phyloP scores from a whole-genome alignment of 2,888 invertebrate genomes.

The Chrysina gloriosa region DNA sequence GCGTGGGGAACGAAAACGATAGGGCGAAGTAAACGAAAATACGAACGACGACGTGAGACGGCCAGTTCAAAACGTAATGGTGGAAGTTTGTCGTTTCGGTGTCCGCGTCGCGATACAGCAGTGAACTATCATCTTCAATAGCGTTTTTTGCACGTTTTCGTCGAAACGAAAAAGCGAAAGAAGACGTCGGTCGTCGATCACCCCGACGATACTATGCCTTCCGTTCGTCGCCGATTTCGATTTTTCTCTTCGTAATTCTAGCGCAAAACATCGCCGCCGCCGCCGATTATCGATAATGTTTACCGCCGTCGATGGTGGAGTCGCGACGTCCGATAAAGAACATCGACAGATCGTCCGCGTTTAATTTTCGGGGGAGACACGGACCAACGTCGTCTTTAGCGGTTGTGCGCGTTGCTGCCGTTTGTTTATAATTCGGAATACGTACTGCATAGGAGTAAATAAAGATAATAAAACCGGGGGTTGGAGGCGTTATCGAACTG shows the following conservation, averaged over 20 bases:
- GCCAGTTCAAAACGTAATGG: constrained; percentile 26
- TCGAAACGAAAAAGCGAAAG: too few species aligned
- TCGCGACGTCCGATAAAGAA: background rate
- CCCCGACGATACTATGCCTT: background rate
- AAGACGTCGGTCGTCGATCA: background rate
- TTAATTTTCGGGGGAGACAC: too few species aligned
- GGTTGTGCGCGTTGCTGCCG: too few species aligned
- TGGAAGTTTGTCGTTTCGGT: constrained; percentile 27
- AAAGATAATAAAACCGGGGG: background rate
- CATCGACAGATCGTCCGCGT: too few species aligned
- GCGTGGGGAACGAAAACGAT: background rate
- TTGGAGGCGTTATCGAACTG: constrained; percentile 8
- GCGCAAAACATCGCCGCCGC: background rate
- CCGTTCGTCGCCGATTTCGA: background rate
- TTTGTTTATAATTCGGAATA: too few species aligned
- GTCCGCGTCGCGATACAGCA: background rate
- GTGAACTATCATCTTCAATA: background rate
- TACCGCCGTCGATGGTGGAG: background rate
- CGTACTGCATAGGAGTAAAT: too few species aligned
- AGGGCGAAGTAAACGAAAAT: constrained; percentile 7
- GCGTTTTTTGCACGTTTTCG: background rate
- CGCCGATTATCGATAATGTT: background rate
- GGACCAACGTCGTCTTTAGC: too few species aligned
- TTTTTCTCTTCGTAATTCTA: background rate
- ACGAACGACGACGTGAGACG: background rate